Evolutionary conservation across 2,888 invertebrate species (phyloP).

Genomic region (Harmothoe impar): DNA sequence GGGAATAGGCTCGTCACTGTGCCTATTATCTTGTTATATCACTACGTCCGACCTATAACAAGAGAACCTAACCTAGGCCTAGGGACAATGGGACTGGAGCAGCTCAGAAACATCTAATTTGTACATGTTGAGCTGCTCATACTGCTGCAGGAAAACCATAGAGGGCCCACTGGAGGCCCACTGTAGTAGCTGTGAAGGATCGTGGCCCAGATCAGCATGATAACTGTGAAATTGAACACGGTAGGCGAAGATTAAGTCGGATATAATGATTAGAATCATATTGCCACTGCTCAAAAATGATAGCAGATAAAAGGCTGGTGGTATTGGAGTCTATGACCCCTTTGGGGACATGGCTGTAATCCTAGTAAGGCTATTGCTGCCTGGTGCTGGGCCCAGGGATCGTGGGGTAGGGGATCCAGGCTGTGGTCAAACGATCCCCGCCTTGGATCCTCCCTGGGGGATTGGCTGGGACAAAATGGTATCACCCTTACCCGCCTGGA

Average conservation of each 20-base stretch:
- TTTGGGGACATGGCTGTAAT: slow-evolving; percentile 12
- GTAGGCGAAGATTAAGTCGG: slow-evolving; percentile 50
- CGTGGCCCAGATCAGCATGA: background rate
- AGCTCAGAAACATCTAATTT: slow-evolving; percentile 62
- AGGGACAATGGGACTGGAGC: slow-evolving; percentile 65
- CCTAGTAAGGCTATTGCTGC: background rate
- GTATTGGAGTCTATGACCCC: slow-evolving; percentile 48
- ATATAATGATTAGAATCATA: slow-evolving; percentile 63
- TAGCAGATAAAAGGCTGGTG: slow-evolving; percentile 19
- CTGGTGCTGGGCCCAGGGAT: slow-evolving; percentile 25
- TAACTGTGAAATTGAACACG: slow-evolving; percentile 55
- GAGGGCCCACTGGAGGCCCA: background rate
- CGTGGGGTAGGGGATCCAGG: slow-evolving; percentile 13
- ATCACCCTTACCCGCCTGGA: slow-evolving; percentile 13
- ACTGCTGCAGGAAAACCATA: background rate
- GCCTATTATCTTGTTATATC: slow-evolving; percentile 56
- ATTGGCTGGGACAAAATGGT: slow-evolving; percentile 43
- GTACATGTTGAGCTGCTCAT: background rate
- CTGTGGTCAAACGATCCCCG: slow-evolving; percentile 1
- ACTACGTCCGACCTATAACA: background rate
- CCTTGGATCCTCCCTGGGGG: slow-evolving; percentile 6
- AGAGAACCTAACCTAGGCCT: background rate
- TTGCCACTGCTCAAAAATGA: slow-evolving; percentile 46
- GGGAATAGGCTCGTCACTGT: background rate
- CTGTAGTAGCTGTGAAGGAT: background rate